Conservation (phyloP, 2,113 vertebrate species). For the Cebus imitator region DNA sequence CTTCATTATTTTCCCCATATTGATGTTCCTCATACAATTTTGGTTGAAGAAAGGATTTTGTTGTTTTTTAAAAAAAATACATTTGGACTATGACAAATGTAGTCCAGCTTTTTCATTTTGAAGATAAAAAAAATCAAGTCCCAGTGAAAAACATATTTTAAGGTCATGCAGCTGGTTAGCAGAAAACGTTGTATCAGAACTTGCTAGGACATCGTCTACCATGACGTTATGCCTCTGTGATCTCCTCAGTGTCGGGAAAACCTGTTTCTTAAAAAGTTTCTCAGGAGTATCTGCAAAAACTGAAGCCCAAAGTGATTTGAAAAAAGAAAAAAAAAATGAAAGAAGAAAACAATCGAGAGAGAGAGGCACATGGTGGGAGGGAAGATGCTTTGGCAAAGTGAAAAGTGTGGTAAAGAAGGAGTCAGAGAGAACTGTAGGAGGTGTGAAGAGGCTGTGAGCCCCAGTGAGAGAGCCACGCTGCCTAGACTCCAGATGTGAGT, state of each 20-base stretch:
- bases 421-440: conserved; percentile 61
- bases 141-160: background rate
- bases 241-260: background rate
- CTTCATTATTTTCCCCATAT: background rate
- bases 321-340: background rate
- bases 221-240: background rate
- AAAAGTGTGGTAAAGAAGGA: background rate
- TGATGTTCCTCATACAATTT: background rate
- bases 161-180: background rate
- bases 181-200: background rate
- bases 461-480: conserved; percentile 85
- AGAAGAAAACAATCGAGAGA: conserved; percentile 4
- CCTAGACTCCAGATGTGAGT: conserved; percentile 93
- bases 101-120: background rate
- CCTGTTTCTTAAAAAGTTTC: conserved; percentile 40
- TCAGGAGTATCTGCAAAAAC: conserved; percentile 61
- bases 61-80: background rate
- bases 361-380: background rate
- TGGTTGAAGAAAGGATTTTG: background rate
- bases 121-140: background rate
- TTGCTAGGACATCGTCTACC: background rate
- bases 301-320: conserved; percentile 58
- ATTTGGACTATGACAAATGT: background rate
- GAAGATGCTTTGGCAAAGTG: conserved; percentile 16
- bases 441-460: conserved; percentile 76